Evolutionary conservation across 2,888 invertebrate genomes (phyloP).

Genomic region (Schizotus pectinicornis): DNA sequence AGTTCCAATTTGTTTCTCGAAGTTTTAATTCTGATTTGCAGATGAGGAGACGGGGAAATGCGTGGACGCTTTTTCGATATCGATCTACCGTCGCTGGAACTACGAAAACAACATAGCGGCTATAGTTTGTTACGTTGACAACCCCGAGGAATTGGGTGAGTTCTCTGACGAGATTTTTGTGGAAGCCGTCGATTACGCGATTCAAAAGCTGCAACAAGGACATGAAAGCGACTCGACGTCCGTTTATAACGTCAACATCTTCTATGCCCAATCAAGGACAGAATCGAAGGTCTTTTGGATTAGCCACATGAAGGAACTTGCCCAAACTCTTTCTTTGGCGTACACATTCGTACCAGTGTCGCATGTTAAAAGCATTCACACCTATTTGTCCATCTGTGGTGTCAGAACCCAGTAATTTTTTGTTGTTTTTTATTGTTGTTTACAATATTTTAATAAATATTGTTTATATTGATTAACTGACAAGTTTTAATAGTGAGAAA

Average conservation of each 20-base stretch:
- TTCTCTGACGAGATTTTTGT: conserved; percentile 61
- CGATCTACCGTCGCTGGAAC: conserved; percentile 85
- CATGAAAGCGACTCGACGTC: conserved; percentile 61
- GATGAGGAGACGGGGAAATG: conserved; percentile 92
- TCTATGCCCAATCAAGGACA: conserved; percentile 72
- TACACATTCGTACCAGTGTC: conserved; percentile 80
- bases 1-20: neutral
- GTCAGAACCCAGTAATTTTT: conserved; percentile 69
- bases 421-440: conserved; percentile 18
- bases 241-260: conserved; percentile 77
- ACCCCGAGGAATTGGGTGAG: conserved; percentile 52
- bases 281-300: conserved; percentile 59
- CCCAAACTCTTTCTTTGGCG: conserved; percentile 65
- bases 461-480: neutral
- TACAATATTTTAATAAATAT: conserved; percentile 3
- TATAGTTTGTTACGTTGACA: conserved; percentile 78
- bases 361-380: conserved; percentile 80
- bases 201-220: conserved; percentile 62
- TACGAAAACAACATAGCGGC: conserved; percentile 88
- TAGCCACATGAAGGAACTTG: conserved; percentile 60
- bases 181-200: conserved; percentile 63
- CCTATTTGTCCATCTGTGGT: conserved; percentile 83
- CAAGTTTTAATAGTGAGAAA: conserved; percentile 48
- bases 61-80: conserved; percentile 80
- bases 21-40: conserved; percentile 53